Evolutionary conservation across 2,888 invertebrate genomes (phyloP), one percentile per base, ranked within the genome.

Genomic region (Zaprionus bogoriensis): DNA sequence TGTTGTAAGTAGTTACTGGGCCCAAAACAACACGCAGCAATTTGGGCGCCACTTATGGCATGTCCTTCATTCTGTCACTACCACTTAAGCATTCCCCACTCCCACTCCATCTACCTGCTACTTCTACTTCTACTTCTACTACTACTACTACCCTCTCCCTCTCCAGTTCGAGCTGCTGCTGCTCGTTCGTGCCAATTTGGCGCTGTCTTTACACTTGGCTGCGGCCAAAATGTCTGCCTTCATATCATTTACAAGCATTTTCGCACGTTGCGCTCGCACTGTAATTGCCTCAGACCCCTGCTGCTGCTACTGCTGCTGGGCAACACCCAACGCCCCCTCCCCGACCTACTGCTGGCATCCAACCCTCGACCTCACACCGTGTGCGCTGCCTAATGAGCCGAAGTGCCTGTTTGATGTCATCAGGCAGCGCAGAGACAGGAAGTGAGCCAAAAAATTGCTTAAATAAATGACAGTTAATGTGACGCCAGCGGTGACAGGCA

Each of bases 401-500:
- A 74, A 84, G 84, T 84, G 84, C 70, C 77, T 82, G 78, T 72
- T 84, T 84, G 77, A 80, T 81, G 80, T 81, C 80, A 81, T 81
- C 80, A 75, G 78, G 41, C 22, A 25, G 59, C 65, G 71, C 77
- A 66, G 69, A 66, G 69, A 57, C 79, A 71, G 81, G 81, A 82
- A 82, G 84, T 81, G 80, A 78, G 79, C 79, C 81, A 81, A 84
- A 78, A 81, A 84, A 84, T 82, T 77, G 84, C 78, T 70, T 81
- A 73, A 84, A 81, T 84, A 82, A 82, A 82, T 82, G 84, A 71
- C 84, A 84, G 80, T 80, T 80, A 81, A 81, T 81, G 81, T 76
- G 84, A 77, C 68, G 73, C 69, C 71, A 69, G 62, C 53, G 68
- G 27, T 66, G 71, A 61, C 70, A 76, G 77, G n/a, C 0, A 19